phyloP scores from a whole-genome alignment of 2,113 vertebrate species.

The Anas platyrhynchos region DNA sequence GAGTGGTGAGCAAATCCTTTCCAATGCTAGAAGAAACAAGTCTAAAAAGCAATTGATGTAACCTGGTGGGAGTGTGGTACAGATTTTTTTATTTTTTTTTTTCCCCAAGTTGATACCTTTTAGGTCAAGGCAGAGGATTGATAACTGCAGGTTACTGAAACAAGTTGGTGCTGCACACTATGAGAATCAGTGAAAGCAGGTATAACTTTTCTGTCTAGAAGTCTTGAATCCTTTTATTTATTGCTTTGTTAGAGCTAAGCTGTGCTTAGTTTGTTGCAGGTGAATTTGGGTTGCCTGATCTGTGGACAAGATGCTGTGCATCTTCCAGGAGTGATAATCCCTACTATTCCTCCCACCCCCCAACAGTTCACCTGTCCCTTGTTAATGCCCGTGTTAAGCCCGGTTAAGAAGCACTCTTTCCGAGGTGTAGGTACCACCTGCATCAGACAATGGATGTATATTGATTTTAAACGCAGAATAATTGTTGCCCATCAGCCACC shows the following conservation, averaged over 20 bases:
- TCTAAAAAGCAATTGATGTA: neutral
- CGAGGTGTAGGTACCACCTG: neutral
- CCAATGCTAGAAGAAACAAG: neutral
- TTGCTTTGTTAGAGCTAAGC: neutral
- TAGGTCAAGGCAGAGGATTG: neutral
- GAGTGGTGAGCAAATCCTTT: neutral
- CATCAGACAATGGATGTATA: neutral
- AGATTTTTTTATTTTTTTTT: neutral
- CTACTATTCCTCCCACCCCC: neutral
- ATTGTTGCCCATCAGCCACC: neutral
- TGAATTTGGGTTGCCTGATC: neutral
- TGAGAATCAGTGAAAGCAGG: neutral
- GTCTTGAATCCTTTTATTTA: neutral
- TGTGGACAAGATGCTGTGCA: neutral
- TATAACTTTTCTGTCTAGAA: neutral
- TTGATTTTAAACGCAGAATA: neutral
- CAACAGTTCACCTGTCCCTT: neutral
- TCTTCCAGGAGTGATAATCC: neutral
- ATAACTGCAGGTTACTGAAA: neutral
- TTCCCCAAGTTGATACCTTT: neutral
- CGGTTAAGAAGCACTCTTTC: neutral
- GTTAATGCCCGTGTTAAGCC: neutral
- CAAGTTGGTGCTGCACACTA: accelerated
- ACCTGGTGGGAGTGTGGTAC: neutral
- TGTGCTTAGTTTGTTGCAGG: neutral